Base-by-base conservation (phyloP, 2,888 invertebrate genomes). In the Mimumesa dahlbomi region DNA sequence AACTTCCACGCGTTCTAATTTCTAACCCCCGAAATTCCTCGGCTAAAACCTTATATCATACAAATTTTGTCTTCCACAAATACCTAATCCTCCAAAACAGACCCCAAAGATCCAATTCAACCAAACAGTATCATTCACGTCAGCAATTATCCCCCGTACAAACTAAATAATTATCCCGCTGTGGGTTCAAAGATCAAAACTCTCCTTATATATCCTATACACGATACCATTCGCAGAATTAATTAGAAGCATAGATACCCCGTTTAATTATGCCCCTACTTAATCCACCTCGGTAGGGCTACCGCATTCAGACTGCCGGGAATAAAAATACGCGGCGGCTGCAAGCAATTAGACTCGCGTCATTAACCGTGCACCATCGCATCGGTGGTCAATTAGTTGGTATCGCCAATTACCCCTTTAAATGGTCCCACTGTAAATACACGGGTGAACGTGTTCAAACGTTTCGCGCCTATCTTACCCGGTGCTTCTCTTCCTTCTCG, bases 301-400 rank as follows among this genome's bases (percentile, higher is more conserved):
- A 5, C n/a, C 40, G 40, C 11, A 22, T 45, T 21, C n/a, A 42
- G 6, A 16, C 16, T 18, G 19, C 31, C 36, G 13, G 19, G 57
- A 50, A 46, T 54, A 63, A 68, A 68, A 63, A 46, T 54, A 42
- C 50, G 46, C 36, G 42, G 48, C 52, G 25, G 49, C 43, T 38
- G 58, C 16, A n/a, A 58, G 57, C 58, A 59, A 72, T 72, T 64
- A 69, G 72, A 50, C 22, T 14, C 64, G 72, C 58, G 58, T 54
- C 72, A 58, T 72, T 69, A 59, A 70, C 58, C 57, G 29, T 18
- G 29, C 42, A 18, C 40, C 50, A 21, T 48, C 54, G 40, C 48
- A 71, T 71, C 63, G 71, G 22, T 7, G 69, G 42, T 70, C 72
- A 69, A 72, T 72, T 72, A 72, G 59, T 50, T 31, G 58, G 45